Conservation (phyloP, 1,140 invertebrate genomes). For the Nasonia longicornis region DNA sequence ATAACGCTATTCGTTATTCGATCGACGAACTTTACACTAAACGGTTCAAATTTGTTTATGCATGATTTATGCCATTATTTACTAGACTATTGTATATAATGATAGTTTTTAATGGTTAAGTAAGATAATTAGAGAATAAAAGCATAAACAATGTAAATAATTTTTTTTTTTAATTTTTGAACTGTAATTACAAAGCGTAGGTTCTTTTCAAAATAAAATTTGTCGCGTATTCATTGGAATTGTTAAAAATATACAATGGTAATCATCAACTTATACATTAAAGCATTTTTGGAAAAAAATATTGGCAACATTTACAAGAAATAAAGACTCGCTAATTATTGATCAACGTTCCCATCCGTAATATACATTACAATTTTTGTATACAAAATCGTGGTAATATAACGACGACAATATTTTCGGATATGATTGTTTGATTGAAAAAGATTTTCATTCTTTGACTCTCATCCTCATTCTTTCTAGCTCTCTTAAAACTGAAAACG, state of each 20-base stretch:
- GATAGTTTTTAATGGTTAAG: background rate
- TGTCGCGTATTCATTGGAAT: conserved; percentile 16
- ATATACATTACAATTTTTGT: conserved; percentile 32
- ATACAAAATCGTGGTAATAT: conserved; percentile 36
- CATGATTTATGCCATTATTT: conserved; percentile 22
- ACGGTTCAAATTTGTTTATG: conserved; percentile 33
- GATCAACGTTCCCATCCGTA: conserved; percentile 8
- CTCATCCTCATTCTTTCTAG: background rate
- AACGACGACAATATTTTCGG: conserved; percentile 25
- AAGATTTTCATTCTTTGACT: background rate
- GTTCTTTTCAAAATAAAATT: conserved; percentile 14
- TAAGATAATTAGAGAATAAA: conserved; percentile 8
- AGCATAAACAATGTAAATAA: conserved; percentile 33
- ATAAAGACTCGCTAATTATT: conserved; percentile 14
- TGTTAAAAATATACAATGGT: conserved; percentile 7
- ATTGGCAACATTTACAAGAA: conserved; percentile 26
- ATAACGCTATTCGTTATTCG: conserved; percentile 19
- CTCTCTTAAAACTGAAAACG: conserved; percentile 1
- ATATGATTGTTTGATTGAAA: conserved; percentile 32
- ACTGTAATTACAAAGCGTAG: conserved; percentile 26
- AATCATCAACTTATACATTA: conserved; percentile 27
- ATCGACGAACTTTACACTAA: conserved; percentile 9
- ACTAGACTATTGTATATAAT: conserved; percentile 42
- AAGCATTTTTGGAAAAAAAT: conserved; percentile 25
- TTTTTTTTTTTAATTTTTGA: conserved; percentile 27